Evolutionary conservation across 2,888 invertebrate genomes (phyloP).

Genomic region (Pseudococcus longispinus): DNA sequence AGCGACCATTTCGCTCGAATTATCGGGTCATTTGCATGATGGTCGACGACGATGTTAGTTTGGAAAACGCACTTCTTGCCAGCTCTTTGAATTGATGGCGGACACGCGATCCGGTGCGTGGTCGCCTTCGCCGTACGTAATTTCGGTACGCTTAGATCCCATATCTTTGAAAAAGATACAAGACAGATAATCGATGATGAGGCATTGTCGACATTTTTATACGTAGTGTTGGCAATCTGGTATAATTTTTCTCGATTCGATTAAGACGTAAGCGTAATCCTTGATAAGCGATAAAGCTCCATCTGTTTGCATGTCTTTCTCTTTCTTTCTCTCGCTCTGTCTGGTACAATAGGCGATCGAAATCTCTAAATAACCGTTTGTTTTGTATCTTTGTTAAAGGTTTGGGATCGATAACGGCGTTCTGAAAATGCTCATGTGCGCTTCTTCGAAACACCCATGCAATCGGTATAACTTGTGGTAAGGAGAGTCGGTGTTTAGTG

Average conservation of each 20-base stretch:
- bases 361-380: slow-evolving; percentile 54
- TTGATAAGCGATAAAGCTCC: too few species aligned
- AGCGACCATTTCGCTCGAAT: not conserved
- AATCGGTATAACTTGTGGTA: not conserved
- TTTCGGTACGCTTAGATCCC: slow-evolving; percentile 44
- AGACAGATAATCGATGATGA: slow-evolving; percentile 23
- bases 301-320: slow-evolving; percentile 37
- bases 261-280: too few species aligned
- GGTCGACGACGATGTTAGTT: not conserved
- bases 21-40: not conserved
- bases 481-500: not conserved
- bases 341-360: not conserved
- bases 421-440: slow-evolving; percentile 37
- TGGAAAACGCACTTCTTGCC: not conserved
- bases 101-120: not conserved
- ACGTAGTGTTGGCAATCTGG: not conserved
- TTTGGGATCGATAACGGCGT: slow-evolving; percentile 58
- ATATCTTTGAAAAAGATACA: slow-evolving; percentile 53
- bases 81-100: not conserved
- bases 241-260: not conserved
- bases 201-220: not conserved
- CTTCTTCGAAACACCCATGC: slow-evolving; percentile 9
- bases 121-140: not conserved
- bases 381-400: slow-evolving; percentile 59
- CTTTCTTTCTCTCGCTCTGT: not conserved